phyloP scores from a whole-genome alignment of 2,888 invertebrate genomes.

The Neocrepidodera transversa region DNA sequence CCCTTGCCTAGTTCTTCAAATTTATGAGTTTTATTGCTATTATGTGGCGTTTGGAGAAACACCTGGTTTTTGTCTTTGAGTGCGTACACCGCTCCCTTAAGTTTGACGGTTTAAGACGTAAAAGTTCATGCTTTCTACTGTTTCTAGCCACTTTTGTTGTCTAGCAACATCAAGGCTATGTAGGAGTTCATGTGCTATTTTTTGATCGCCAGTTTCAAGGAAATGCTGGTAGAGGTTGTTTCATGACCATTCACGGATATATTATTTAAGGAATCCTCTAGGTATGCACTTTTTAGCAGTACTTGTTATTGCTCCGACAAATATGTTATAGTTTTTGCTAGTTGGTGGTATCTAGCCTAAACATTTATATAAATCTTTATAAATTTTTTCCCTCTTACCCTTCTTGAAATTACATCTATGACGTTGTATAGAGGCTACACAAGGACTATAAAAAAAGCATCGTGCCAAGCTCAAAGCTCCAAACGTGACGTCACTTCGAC shows the following conservation, averaged over 20 bases:
- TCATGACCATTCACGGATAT: conserved; percentile 35
- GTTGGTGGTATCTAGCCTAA: conserved; percentile 25
- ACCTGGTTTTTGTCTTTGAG: no score
- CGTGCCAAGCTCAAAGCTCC: no score
- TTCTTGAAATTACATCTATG: background rate
- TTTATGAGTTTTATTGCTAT: no score
- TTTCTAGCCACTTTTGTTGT: conserved; percentile 1
- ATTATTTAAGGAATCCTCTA: conserved; percentile 34
- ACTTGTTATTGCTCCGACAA: conserved; percentile 24
- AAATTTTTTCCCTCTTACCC: background rate
- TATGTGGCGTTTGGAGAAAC: no score
- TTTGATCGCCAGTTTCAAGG: conserved; percentile 13
- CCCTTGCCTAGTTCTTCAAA: no score
- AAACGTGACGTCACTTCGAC: no score
- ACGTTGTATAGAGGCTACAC: no score
- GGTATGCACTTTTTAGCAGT: conserved; percentile 29
- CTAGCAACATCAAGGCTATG: conserved; percentile 1
- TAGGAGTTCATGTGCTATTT: no score
- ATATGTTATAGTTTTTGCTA: conserved; percentile 25
- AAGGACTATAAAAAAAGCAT: no score
- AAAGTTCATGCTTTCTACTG: no score
- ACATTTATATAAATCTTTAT: conserved; percentile 28
- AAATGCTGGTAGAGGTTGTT: conserved; percentile 26
- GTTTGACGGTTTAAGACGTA: no score
- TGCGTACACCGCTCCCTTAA: no score